Base-by-base conservation (phyloP, 2,113 vertebrate species). In the Thomomys bottae region DNA sequence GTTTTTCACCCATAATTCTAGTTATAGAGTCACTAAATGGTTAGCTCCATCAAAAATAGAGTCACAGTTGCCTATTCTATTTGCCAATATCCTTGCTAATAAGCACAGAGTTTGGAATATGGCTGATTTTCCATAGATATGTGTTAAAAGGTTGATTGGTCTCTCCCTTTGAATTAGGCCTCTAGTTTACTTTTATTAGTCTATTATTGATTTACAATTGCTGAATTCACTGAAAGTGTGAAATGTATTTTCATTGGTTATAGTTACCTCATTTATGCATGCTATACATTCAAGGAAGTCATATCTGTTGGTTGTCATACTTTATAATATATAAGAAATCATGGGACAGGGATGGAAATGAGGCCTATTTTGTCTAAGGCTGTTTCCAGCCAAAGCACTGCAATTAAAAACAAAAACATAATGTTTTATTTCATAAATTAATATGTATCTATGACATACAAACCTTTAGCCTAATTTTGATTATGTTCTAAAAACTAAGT, bases 161-260 rank as follows among this genome's bases (percentile, higher is more conserved):
- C 23, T 26, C 93, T 94, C 85, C 85, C 24, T 92, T 75, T 78
- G 54, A 96, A 93, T 26, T 73, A 87, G 38, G 0, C 38, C 38
- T 76, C 75, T 88, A 93, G 89, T 78, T 0, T 6, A 72, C 7
- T 38, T 6, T 30, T 15, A 54, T 88, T 72, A 28, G n/a, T 90
- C 88, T 91, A 3, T 2, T 89, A 63, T 91, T 68, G 64, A 84
- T 92, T 80, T 92, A 87, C 66, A 90, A 92, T 93, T 94, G 71
- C 67, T 0, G 0, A 45, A 85, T 92, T 84, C 38, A 23, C 87
- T 32, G 95, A 78, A 28, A 86, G 45, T 64, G 87, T 12, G 15
- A 24, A 61, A 8, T 68, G n/a, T 57, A 24, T 73, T 73, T 73
- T 64, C 1, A 4, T 2, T 12, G 2, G 42, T 72, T 4, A 54